Conservation (phyloP, 2,113 vertebrate species). For the Vanacampus margaritifer region DNA sequence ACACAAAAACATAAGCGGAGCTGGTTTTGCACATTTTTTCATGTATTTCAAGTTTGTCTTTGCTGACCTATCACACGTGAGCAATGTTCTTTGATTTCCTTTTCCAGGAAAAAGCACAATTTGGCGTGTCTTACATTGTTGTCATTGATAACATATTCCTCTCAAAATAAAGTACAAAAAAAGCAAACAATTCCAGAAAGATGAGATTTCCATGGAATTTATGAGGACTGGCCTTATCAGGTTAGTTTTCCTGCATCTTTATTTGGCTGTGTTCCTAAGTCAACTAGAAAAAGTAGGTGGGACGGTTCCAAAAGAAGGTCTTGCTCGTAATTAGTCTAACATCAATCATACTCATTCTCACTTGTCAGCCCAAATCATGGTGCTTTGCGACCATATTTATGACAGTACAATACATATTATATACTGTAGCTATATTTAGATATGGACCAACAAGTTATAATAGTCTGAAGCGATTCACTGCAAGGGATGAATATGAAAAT, state of each 20-base stretch:
- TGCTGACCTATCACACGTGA: not conserved
- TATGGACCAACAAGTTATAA: not conserved
- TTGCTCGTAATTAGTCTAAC: constrained; percentile 17
- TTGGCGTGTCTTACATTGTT: not conserved
- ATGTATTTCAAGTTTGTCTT: not conserved
- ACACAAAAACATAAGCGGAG: not conserved
- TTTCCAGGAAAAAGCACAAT: not conserved
- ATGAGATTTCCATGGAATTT: not conserved
- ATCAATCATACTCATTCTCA: constrained; percentile 10
- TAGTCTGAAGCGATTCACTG: not conserved
- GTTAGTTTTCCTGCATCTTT: constrained; percentile 16
- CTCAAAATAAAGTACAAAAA: not conserved
- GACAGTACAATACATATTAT: not conserved
- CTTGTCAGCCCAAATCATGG: not conserved
- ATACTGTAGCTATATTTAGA: not conserved
- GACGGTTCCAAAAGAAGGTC: not conserved
- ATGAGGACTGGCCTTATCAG: not conserved
- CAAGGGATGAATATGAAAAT: not conserved
- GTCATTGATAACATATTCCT: not conserved
- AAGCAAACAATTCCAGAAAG: not conserved
- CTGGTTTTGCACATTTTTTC: not conserved
- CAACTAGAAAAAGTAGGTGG: constrained; percentile 30
- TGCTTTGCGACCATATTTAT: not conserved
- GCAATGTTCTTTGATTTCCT: not conserved
- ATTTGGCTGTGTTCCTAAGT: constrained; percentile 38